Percentiles rank a stretch among this genome's conserved stretches.
Evolutionary conservation across 2,797 vertebrate genomes (phyloP).

Genomic region (Microcaecilia unicolor): DNA sequence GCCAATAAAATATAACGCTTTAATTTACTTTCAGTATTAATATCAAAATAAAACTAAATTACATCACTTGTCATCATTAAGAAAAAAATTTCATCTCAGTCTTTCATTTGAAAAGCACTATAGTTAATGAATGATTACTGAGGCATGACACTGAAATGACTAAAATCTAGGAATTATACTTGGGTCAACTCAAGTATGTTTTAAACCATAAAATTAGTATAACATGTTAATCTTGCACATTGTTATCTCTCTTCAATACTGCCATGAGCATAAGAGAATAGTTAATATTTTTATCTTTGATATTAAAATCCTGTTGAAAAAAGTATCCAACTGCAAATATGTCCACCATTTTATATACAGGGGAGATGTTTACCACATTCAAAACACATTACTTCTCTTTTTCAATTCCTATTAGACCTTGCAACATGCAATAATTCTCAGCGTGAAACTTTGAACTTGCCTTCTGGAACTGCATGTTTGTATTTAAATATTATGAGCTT

Average conservation of each 20-base stretch:
- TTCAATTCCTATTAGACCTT: neutral
- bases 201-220: slow-evolving; percentile 53
- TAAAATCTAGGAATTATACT: slow-evolving; percentile 58
- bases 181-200: slow-evolving; percentile 59
- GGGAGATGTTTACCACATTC: neutral
- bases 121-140: slow-evolving; percentile 62
- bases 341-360: neutral
- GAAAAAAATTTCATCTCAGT: slow-evolving; percentile 55
- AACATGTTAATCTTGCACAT: slow-evolving; percentile 15
- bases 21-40: neutral
- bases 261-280: slow-evolving; percentile 17
- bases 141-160: slow-evolving; percentile 61
- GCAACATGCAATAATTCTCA: neutral
- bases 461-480: too few species aligned
- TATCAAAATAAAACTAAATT: slow-evolving; percentile 55
- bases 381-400: neutral
- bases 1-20: slow-evolving; percentile 3
- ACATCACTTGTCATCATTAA: slow-evolving; percentile 63
- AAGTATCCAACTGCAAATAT: slow-evolving; percentile 16
- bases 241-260: slow-evolving; percentile 14
- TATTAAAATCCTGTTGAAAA: slow-evolving; percentile 9
- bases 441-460: neutral
- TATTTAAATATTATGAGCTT: too few species aligned
- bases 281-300: neutral
- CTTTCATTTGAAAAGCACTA: slow-evolving; percentile 57